Evolutionary conservation across 2,113 vertebrate genomes (phyloP).

Genomic region (Paracanthobrama guichenoti): DNA sequence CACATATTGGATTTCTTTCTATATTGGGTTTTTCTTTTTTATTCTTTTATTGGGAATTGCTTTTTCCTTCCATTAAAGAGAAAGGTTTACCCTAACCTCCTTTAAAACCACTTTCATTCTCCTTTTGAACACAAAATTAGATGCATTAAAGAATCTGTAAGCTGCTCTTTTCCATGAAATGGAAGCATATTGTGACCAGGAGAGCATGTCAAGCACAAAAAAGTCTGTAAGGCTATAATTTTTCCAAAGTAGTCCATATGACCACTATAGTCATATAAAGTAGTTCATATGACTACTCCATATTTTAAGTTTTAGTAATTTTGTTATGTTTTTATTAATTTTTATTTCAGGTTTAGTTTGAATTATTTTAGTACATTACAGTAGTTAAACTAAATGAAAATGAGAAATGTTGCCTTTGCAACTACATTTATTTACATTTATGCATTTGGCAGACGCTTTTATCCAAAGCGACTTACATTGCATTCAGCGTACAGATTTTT

Average conservation of each 20-base stretch:
- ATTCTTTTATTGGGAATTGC: neutral
- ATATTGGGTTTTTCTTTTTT: neutral
- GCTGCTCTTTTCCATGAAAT: constrained; percentile 6
- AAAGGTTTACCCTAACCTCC: neutral
- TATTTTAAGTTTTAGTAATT: neutral
- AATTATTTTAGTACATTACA: neutral
- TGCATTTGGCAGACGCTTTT: too few relatives aligned
- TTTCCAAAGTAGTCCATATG: neutral
- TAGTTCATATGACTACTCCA: neutral
- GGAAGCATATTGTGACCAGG: neutral
- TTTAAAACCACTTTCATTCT: neutral
- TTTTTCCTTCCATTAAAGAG: constrained; percentile 1
- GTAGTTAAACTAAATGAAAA: neutral
- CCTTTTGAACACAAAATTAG: neutral
- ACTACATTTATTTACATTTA: too few relatives aligned
- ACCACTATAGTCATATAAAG: neutral
- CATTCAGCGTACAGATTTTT: too few relatives aligned
- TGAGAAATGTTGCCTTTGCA: neutral
- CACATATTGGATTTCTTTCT: neutral
- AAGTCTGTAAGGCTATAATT: neutral
- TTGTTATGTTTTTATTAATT: neutral
- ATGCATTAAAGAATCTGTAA: neutral
- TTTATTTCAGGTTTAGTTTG: neutral
- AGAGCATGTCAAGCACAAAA: too few relatives aligned
- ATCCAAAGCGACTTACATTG: too few relatives aligned